Base-by-base conservation (phyloP, 53 echinoderm and acorn worm species). In the Glandiceps talaboti region DNA sequence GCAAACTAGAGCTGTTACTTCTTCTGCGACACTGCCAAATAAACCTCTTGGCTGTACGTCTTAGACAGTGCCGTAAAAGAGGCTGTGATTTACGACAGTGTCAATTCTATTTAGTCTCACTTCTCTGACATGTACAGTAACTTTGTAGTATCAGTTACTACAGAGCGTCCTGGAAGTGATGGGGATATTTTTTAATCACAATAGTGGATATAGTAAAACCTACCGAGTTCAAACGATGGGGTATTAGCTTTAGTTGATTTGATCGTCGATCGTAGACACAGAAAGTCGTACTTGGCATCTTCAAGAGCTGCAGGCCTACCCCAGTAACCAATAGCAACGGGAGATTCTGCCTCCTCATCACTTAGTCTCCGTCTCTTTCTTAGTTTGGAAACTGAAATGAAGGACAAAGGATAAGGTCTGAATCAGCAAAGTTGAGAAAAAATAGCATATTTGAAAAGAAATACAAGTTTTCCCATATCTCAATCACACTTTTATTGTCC, bases 241-340 rank as follows among this genome's bases (percentile, higher is more conserved):
- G 90, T 87, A 31, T 84, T 88, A 27, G 89, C 87, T 76, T 97
- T 93, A 30, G 83, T 79, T 28, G 97, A 97, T 29, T 87, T 86
- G 31, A 97, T 82, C 1, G 91, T 93, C 1, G 93, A 92, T 74
- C 87, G 87, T 74, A 97, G 87, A 81, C 97, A 97, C 73, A 97
- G 82, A 80, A 97, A 97, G 79, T 97, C 97, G 76, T 93, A 93
- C 76, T 93, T 93, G 78, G 97, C 93, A 80, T 90, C 97, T 84
- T 93, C 91, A 85, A 96, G 80, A 1, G 89, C 86, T 73, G 81
- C 31, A 27, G 97, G 97, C 74, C 91, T 91, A 25, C 97, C 97
- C 97, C 97, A 97, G 85, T 97, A 97, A 30, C 97, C 97, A 78
- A 97, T 89, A 27, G 97, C 93, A 32, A 93, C 82, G 10, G 93